Conservation (phyloP, 2,113 vertebrate species). For the Gambusia affinis region DNA sequence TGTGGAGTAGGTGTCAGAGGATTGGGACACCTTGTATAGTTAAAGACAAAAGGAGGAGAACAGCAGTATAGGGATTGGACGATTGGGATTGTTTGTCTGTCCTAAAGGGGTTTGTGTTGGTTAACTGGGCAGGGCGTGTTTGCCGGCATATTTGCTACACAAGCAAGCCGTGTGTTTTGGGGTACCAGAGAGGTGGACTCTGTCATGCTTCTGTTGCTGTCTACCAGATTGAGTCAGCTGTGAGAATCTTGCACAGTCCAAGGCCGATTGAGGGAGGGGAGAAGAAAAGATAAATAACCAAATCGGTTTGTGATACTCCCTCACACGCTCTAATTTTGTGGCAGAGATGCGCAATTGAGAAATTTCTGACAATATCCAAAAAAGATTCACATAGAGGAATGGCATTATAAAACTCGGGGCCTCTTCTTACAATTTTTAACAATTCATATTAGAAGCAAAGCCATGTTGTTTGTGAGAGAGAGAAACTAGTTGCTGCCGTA, state of each 20-base stretch:
- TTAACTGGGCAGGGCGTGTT: constrained; percentile 33
- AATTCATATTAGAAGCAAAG: neutral
- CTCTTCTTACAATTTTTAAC: too few relatives aligned
- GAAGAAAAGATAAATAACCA: constrained; percentile 37
- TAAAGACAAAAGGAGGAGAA: constrained; percentile 30
- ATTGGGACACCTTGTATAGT: constrained; percentile 47
- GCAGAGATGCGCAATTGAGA: neutral
- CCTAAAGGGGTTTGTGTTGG: constrained; percentile 10
- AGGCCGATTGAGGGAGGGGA: constrained; percentile 54
- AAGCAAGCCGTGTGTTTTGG: constrained; percentile 54
- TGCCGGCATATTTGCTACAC: constrained; percentile 28
- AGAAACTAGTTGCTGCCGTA: neutral
- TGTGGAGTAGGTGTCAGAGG: constrained; percentile 40
- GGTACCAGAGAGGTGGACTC: constrained; percentile 53
- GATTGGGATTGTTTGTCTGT: constrained; percentile 47
- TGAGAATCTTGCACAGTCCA: constrained; percentile 44
- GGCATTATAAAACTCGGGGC: too few relatives aligned
- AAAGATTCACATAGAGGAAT: neutral
- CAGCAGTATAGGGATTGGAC: constrained; percentile 27
- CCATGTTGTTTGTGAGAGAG: neutral
- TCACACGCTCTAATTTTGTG: constrained; percentile 56
- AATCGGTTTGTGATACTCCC: constrained; percentile 58
- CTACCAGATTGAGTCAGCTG: constrained; percentile 29
- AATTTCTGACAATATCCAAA: neutral
- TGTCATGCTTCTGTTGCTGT: constrained; percentile 27